Base-by-base conservation (phyloP, 1,140 invertebrate species). In the Heliconius melpomene region DNA sequence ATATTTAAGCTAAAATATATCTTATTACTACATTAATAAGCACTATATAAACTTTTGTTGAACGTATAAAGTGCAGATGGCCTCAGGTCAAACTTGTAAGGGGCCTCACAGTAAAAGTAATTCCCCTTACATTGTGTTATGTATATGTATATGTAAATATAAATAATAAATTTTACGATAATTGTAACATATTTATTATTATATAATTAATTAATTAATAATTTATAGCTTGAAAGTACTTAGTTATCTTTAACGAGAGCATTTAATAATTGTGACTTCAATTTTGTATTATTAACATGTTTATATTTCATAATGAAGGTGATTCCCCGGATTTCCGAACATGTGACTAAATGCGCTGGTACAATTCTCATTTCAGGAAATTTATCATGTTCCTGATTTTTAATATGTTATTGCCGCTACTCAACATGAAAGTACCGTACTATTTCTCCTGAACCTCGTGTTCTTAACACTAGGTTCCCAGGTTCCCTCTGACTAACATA, bases 141-240 rank as follows among this genome's bases (percentile, higher is more conserved):
- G n/a, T n/a, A n/a, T 32, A 32, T 46, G 40, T 46, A 54, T 54
- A 52, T 29, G 50, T 23, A 40, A 18, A 32, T 32, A n/a, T 52
- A 32, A 54, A 54, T 32, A 16, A 26, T 50, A 16, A 50, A 29
- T 40, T 46, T 73, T 16, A 50, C n/a, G 40, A 16, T 16, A 74
- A 36, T 74, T 26, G 20, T 29, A 18, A 16, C 5, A 73, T 40
- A 7, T 73, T 46, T n/a, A 40, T 73, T 16, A 73, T 72, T 20
- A 72, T 72, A 40, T 40, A 7, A 72, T 40, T n/a, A 40, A 72
- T 36, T 72, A 72, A 73, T 46, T 54, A 32, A 32, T 32, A 32
- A 54, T 18, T 54, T 54, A 20, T 18, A 13, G 40, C 40, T 46
- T 46, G 9, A 8, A 46, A 46, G 40, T 46, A 46, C 9, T 46